Evolutionary conservation across 2,113 vertebrate species (phyloP).

Genomic region (Elgaria multicarinata): DNA sequence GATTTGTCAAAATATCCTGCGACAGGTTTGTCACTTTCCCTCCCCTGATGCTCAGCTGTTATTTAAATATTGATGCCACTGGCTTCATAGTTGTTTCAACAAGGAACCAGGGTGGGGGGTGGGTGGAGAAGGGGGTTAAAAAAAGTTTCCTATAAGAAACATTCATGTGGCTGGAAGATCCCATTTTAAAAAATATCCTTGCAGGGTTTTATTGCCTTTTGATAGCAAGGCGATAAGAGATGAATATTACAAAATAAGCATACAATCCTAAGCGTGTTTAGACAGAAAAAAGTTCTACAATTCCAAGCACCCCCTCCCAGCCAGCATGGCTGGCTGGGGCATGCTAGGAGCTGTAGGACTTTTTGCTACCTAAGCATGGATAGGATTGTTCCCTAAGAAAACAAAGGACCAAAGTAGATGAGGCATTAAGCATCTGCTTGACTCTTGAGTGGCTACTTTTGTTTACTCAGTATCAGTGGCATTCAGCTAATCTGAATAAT

Average conservation of each 20-base stretch:
- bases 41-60: slow-evolving; percentile 61
- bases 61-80: slow-evolving; percentile 63
- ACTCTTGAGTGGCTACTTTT: too few species aligned
- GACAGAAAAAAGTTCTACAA: too few species aligned
- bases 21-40: slow-evolving; percentile 68
- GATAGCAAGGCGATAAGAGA: not conserved
- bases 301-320: too few species aligned
- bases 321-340: too few species aligned
- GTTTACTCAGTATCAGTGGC: too few species aligned
- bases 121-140: not conserved
- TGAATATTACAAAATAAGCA: not conserved
- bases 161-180: slow-evolving; percentile 48
- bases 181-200: accelerated
- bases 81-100: slow-evolving; percentile 36
- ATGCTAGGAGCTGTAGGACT: too few species aligned
- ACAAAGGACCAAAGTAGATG: not conserved
- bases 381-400: not conserved
- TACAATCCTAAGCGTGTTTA: too few species aligned
- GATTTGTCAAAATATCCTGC: slow-evolving; percentile 66
- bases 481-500: too few species aligned
- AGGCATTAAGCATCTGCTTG: too few species aligned
- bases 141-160: slow-evolving; percentile 58
- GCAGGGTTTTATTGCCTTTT: slow-evolving; percentile 36
- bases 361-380: too few species aligned
- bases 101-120: slow-evolving; percentile 30